Percentiles rank a stretch among this genome's conserved stretches.
These are phyloP conservation scores for Tragelaphus scriptus DNA, from an alignment of 2,113 vertebrate species.

Conservation along the genomic window DNA sequence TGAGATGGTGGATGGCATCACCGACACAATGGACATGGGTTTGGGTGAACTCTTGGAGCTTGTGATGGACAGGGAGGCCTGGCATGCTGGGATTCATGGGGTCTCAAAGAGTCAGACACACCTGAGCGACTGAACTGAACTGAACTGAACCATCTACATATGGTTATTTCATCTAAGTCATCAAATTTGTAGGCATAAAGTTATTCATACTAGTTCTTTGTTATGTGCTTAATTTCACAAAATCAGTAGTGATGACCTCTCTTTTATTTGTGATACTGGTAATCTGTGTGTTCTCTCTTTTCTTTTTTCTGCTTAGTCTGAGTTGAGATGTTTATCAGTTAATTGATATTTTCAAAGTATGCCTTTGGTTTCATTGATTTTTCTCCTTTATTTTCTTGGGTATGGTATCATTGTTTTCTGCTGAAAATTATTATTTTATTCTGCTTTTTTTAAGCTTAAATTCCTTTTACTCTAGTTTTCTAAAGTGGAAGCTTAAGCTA, in stretches of 20 bases:
- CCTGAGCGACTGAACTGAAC: no score
- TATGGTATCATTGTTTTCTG: neutral
- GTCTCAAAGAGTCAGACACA: no score
- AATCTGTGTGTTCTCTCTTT: neutral
- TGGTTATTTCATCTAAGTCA: neutral
- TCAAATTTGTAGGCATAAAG: neutral
- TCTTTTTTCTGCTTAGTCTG: neutral
- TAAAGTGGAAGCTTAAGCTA: neutral
- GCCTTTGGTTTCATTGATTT: neutral
- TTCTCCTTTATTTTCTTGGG: neutral
- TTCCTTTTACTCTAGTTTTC: neutral
- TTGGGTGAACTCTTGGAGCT: no score
- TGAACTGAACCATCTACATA: neutral
- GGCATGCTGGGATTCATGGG: no score
- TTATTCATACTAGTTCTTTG: neutral
- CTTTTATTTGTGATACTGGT: neutral
- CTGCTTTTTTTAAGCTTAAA: neutral
- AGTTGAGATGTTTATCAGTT: neutral
- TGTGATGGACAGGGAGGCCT: no score
- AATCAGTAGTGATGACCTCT: neutral
- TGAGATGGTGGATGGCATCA: no score
- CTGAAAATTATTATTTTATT: neutral
- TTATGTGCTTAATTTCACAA: neutral
- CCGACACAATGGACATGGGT: no score
- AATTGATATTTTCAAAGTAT: neutral